A percentile compares a stretch with the other conserved stretches of the same genome.
These are phyloP conservation scores for Ptyas mucosa DNA, from an alignment of 2,113 vertebrate species.

Conservation along the genomic window DNA sequence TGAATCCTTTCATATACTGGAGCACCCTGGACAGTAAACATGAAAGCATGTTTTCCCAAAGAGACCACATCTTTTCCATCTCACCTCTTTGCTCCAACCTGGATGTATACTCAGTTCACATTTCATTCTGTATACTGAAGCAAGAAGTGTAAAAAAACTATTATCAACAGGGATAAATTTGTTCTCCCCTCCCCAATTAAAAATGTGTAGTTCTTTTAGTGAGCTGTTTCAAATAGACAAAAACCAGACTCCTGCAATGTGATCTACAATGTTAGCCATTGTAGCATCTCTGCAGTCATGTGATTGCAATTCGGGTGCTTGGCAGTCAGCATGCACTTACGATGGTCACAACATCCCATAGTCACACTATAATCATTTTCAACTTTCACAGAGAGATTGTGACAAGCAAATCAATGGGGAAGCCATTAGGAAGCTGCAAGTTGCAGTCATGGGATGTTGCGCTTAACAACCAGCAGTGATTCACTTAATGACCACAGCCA, in stretches of 20 bases:
- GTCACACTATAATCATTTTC: neutral
- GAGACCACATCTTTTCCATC: neutral
- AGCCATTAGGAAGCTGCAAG: neutral
- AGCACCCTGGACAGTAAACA: neutral
- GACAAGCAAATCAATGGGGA: neutral
- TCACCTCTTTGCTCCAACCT: neutral
- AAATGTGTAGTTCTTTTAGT: slow-evolving; percentile 10
- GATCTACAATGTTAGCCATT: neutral
- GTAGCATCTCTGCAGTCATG: neutral
- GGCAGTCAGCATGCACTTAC: neutral
- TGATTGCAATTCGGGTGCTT: neutral
- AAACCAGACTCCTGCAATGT: neutral
- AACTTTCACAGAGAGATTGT: neutral
- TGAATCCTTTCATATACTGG: neutral
- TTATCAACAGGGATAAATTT: neutral
- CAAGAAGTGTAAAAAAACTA: neutral
- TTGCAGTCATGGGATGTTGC: neutral
- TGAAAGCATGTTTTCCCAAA: neutral
- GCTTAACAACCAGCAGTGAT: neutral
- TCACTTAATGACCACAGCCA: neutral
- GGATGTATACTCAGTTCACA: neutral
- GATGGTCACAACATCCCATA: neutral
- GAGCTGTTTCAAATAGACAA: slow-evolving; percentile 12
- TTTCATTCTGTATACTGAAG: neutral
- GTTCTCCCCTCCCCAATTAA: neutral